Conservation (phyloP, 2,888 invertebrate species). For the Cotesia congregata region DNA sequence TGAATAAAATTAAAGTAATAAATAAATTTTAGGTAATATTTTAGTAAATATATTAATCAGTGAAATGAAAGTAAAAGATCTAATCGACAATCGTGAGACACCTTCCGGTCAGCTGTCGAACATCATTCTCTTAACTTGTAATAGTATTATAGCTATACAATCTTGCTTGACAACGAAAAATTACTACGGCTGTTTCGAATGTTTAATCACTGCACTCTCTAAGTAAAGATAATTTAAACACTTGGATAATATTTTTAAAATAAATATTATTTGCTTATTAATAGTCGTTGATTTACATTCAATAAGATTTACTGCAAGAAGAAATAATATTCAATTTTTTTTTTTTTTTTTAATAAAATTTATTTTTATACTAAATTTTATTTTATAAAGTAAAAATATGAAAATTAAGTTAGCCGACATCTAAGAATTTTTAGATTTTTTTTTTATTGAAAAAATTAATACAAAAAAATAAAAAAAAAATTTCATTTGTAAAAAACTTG, state of each 20-base stretch:
- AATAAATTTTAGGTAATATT: conserved; percentile 34
- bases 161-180: conserved; percentile 14
- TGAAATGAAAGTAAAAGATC: background rate
- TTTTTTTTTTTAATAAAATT: no score
- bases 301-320: no score
- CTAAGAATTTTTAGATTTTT: no score
- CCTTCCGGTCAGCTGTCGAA: conserved; percentile 37
- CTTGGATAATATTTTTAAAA: background rate
- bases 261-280: no score
- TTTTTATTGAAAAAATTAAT: no score
- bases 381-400: no score
- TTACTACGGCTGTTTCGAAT: background rate
- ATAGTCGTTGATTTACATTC: no score
- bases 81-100: conserved; percentile 27
- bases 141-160: background rate
- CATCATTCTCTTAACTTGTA: conserved; percentile 14
- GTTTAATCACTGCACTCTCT: background rate
- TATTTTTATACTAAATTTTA: no score
- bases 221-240: background rate
- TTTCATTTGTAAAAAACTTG: no score
- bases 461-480: no score
- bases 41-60: conserved; percentile 20
- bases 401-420: no score
- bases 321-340: no score
- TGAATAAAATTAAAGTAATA: conserved; percentile 15